phyloP scores from a whole-genome alignment of 2,113 vertebrate species.

The Oryzias melastigma region DNA sequence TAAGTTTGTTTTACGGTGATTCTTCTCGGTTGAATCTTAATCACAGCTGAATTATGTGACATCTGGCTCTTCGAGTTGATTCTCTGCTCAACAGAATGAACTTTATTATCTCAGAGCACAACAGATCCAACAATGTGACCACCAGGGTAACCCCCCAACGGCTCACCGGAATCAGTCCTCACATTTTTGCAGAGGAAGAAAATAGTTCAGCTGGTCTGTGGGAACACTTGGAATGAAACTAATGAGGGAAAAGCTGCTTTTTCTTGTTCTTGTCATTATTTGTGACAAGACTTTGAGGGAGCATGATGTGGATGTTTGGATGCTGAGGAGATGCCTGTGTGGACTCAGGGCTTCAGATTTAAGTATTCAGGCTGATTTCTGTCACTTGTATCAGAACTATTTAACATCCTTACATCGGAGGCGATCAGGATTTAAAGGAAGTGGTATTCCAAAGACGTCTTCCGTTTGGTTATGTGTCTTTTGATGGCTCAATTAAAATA shows the following conservation, averaged over 20 bases:
- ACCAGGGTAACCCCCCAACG: neutral
- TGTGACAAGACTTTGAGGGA: neutral
- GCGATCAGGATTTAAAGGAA: no score
- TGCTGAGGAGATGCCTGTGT: neutral
- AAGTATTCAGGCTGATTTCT: no score
- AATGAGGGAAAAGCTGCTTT: neutral
- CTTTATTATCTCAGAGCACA: neutral
- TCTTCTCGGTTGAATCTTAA: neutral
- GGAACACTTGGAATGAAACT: neutral
- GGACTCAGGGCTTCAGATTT: neutral
- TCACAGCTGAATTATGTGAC: neutral
- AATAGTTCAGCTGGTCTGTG: neutral
- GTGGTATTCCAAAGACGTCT: neutral
- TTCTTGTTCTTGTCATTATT: neutral
- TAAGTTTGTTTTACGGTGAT: neutral
- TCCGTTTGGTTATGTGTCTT: conserved; percentile 31
- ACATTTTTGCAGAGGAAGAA: conserved; percentile 1
- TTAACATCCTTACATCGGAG: no score
- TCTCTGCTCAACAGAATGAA: neutral
- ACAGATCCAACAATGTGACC: neutral
- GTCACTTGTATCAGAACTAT: no score
- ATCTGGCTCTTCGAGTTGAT: neutral
- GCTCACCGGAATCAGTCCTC: conserved; percentile 7
- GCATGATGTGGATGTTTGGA: neutral
- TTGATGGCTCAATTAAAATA: conserved; percentile 70